Evolutionary conservation across 2,888 invertebrate genomes (phyloP).

Genomic region (Diloba caeruleocephala): DNA sequence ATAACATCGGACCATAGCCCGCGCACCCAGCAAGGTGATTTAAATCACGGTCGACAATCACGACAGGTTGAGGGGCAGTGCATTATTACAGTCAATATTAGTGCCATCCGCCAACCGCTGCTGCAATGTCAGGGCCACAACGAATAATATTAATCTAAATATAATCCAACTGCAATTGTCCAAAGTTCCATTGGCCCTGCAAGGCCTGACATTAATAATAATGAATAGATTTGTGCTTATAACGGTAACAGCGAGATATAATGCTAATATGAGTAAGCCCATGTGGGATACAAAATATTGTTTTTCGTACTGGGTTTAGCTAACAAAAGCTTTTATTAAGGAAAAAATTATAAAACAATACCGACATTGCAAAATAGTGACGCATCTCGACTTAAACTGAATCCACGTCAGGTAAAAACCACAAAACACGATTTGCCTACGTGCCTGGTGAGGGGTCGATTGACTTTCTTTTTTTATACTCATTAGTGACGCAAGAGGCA

Average conservation of each 20-base stretch:
- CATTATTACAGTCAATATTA: slow-evolving; percentile 77
- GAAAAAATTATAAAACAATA: slow-evolving; percentile 17
- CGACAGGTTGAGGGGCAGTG: slow-evolving; percentile 78
- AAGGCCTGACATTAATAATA: slow-evolving; percentile 33
- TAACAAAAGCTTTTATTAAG: slow-evolving; percentile 17
- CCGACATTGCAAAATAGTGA: slow-evolving; percentile 40
- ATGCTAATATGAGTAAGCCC: too few species aligned
- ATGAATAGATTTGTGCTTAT: slow-evolving; percentile 21
- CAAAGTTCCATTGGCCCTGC: slow-evolving; percentile 20
- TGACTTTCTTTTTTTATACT: slow-evolving; percentile 45
- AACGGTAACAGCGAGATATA: slow-evolving; percentile 22
- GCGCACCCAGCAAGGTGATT: slow-evolving; percentile 75
- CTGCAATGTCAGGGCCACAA: slow-evolving; percentile 79
- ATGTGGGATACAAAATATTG: too few species aligned
- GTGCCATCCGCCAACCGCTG: slow-evolving; percentile 74
- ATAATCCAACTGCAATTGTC: slow-evolving; percentile 17
- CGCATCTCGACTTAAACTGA: slow-evolving; percentile 49
- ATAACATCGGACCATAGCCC: slow-evolving; percentile 44
- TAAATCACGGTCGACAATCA: slow-evolving; percentile 81
- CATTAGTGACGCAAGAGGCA: too few species aligned
- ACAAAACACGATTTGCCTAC: slow-evolving; percentile 45
- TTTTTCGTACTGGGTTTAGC: slow-evolving; percentile 1
- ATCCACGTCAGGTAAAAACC: slow-evolving; percentile 52
- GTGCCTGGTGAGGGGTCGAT: slow-evolving; percentile 27
- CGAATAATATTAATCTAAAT: slow-evolving; percentile 32